phyloP scores from a whole-genome alignment of 2,797 vertebrate species.

The Alfaro cultratus region DNA sequence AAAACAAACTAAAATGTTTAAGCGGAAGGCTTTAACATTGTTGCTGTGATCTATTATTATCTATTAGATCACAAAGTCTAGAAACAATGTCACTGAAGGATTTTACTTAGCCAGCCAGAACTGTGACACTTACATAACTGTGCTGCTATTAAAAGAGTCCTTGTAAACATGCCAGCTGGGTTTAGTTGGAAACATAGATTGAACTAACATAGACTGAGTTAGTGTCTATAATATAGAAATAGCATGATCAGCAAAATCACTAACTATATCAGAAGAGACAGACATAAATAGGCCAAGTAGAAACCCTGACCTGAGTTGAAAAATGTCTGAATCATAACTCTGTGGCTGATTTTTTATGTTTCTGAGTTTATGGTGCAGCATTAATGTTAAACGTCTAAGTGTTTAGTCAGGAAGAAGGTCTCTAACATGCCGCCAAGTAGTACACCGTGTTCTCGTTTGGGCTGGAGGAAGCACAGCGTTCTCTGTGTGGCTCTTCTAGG shows the following conservation, averaged over 20 bases:
- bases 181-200: not conserved
- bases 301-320: not conserved
- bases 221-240: not conserved
- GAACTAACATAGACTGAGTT: not conserved
- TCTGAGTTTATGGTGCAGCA: not conserved
- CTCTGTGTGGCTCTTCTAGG: constrained; percentile 42
- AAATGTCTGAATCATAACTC: not conserved
- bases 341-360: not conserved
- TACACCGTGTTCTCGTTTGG: constrained; percentile 69
- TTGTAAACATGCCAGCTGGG: not conserved
- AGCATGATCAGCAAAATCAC: not conserved
- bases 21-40: not conserved
- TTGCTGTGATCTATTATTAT: constrained; percentile 1
- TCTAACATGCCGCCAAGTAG: constrained; percentile 44
- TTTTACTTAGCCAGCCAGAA: constrained; percentile 43
- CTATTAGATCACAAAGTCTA: not conserved
- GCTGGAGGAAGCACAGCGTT: constrained; percentile 32
- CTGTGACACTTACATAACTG: constrained; percentile 61
- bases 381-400: not conserved
- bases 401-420: not conserved
- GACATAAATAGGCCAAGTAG: constrained; percentile 31
- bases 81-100: constrained; percentile 36
- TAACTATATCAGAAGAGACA: constrained; percentile 1
- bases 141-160: constrained; percentile 34
- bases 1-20: not conserved